phyloP scores from a whole-genome alignment of 92 coral and sea anemone genomes.

The Porites divaricata region DNA sequence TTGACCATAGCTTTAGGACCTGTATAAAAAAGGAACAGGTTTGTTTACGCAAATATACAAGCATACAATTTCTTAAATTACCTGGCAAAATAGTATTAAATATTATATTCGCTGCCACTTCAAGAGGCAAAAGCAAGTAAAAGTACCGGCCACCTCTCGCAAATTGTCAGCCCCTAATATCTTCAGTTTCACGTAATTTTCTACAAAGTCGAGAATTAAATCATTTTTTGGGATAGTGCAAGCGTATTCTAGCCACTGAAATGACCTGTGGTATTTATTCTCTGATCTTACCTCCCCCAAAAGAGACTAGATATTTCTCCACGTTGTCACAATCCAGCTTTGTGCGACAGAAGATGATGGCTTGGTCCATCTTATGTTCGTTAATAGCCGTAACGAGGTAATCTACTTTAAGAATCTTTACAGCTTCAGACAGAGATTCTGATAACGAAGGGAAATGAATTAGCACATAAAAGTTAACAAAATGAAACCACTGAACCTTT shows the following conservation, averaged over 20 bases:
- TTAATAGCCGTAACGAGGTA: constrained; percentile 86
- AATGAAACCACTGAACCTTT: neutral
- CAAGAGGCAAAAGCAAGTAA: too few relatives aligned
- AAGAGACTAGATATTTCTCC: constrained; percentile 68
- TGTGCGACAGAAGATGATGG: constrained; percentile 93
- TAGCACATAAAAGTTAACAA: neutral
- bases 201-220: too few relatives aligned
- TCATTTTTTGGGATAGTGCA: too few relatives aligned
- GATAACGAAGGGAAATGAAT: neutral
- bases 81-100: too few relatives aligned
- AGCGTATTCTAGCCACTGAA: too few relatives aligned
- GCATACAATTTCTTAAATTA: too few relatives aligned
- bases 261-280: too few relatives aligned
- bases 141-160: too few relatives aligned
- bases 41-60: too few relatives aligned
- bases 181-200: too few relatives aligned
- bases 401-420: constrained; percentile 85
- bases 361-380: constrained; percentile 93
- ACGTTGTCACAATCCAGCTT: constrained; percentile 93
- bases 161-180: too few relatives aligned
- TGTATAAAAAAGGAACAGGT: neutral
- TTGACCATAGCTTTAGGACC: constrained; percentile 96
- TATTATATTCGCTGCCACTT: too few relatives aligned
- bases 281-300: constrained; percentile 85
- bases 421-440: constrained; percentile 96